These are phyloP conservation scores for Andrena fulva DNA, from an alignment of 2,888 invertebrate genomes.

Conservation along the genomic window DNA sequence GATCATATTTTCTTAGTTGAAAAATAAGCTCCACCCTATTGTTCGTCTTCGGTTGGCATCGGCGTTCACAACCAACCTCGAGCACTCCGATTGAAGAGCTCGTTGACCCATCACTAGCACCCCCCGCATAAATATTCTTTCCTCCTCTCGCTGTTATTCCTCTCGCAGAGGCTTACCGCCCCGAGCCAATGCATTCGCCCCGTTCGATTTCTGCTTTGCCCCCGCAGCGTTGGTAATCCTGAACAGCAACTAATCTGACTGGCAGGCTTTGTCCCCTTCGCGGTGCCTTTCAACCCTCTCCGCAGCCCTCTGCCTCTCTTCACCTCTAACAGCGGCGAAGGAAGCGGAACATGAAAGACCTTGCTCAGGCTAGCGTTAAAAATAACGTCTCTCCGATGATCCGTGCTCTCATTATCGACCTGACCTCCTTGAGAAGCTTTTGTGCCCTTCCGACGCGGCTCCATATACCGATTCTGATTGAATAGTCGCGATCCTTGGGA, in stretches of 20 bases:
- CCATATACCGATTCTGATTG: no score
- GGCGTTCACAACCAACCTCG: background rate
- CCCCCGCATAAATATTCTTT: background rate
- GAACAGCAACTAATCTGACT: background rate
- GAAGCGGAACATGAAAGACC: background rate
- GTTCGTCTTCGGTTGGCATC: background rate
- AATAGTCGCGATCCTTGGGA: background rate
- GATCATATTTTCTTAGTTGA: background rate
- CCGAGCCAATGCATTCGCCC: background rate
- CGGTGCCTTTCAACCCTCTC: background rate
- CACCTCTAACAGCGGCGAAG: background rate
- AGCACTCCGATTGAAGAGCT: conserved; percentile 8
- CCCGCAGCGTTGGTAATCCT: background rate
- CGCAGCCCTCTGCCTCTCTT: background rate
- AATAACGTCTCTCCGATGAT: conserved; percentile 41
- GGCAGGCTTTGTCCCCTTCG: background rate
- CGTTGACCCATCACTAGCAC: conserved; percentile 23
- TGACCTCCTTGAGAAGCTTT: conserved; percentile 33
- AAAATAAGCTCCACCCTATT: background rate
- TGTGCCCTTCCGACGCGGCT: background rate
- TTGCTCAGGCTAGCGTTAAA: conserved; percentile 26
- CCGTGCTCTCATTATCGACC: conserved; percentile 32
- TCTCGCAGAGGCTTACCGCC: no score
- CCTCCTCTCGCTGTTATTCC: no score
- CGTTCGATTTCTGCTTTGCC: background rate